A percentile compares a stretch with the other conserved stretches of the same genome.
These are phyloP conservation scores for Forbesichthys papilliferus DNA, from an alignment of 2,113 vertebrate genomes.

Conservation along the genomic window DNA sequence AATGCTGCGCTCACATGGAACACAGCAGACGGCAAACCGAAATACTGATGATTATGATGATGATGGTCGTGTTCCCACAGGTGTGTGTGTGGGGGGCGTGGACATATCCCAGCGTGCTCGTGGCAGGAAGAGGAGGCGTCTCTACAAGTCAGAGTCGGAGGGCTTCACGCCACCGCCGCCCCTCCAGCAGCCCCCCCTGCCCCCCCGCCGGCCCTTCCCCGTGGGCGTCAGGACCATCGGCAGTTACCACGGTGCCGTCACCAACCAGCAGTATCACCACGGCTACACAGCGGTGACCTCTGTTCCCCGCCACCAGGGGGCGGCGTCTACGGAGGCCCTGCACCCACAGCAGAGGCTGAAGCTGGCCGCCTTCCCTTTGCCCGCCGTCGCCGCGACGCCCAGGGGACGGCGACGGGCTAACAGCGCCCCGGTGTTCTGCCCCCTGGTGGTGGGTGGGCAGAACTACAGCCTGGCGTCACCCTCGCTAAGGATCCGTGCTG, in stretches of 20 bases:
- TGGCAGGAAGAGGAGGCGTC: conserved; percentile 70
- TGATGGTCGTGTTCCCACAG: no score
- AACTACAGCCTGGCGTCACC: conserved; percentile 73
- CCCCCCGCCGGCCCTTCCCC: conserved; percentile 41
- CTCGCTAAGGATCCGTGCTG: conserved; percentile 50
- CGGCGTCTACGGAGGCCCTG: conserved; percentile 36
- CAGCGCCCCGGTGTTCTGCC: conserved; percentile 67
- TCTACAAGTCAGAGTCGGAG: conserved; percentile 77
- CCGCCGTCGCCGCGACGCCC: neutral
- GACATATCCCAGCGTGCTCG: conserved; percentile 50
- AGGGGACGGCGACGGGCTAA: conserved; percentile 65
- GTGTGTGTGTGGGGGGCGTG: conserved; percentile 1
- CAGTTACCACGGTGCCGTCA: conserved; percentile 67
- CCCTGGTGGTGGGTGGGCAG: conserved; percentile 70
- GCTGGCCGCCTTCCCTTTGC: neutral
- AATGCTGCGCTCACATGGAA: no score
- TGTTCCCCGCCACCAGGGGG: conserved; percentile 34
- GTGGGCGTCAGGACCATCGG: conserved; percentile 62
- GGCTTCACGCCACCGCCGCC: conserved; percentile 48
- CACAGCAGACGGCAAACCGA: no score
- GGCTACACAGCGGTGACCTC: conserved; percentile 6
- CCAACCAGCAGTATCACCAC: conserved; percentile 50
- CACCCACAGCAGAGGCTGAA: conserved; percentile 57
- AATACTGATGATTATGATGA: no score
- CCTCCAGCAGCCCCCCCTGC: conserved; percentile 33